Percentiles rank a stretch among this genome's conserved stretches.
Conservation (phyloP, 2,888 invertebrate species). For the Dromius quadrimaculatus region DNA sequence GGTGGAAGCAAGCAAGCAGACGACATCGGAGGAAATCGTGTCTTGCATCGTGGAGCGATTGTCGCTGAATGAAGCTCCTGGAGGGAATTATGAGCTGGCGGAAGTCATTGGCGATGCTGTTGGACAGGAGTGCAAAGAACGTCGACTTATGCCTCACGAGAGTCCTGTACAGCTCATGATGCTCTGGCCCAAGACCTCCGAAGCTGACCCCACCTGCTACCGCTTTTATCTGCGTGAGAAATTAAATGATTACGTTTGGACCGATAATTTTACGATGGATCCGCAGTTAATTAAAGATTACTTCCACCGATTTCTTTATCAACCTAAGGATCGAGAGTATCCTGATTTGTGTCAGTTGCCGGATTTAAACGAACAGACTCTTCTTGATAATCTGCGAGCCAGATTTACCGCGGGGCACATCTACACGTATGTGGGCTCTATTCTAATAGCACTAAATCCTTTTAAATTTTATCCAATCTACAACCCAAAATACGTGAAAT, state of each 20-base stretch:
- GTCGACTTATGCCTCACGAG: conserved; percentile 84
- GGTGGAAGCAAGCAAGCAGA: conserved; percentile 92
- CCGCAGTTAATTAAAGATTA: conserved; percentile 93
- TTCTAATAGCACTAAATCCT: conserved; percentile 93
- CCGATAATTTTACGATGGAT: conserved; percentile 89
- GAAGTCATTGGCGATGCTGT: conserved; percentile 89
- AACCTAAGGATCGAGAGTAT: conserved; percentile 93
- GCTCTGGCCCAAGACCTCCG: conserved; percentile 80
- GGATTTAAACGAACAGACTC: conserved; percentile 92
- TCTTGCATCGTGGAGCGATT: conserved; percentile 86
- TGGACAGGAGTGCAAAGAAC: conserved; percentile 92
- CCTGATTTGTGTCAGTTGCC: conserved; percentile 96
- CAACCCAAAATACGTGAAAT: conserved; percentile 96
- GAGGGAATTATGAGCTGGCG: conserved; percentile 82
- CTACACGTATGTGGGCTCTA: conserved; percentile 96
- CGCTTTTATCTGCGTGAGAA: conserved; percentile 91
- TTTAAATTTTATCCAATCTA: conserved; percentile 97
- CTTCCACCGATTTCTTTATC: conserved; percentile 90
- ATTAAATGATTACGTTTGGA: conserved; percentile 86
- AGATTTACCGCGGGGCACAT: conserved; percentile 93
- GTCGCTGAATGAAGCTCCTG: conserved; percentile 70
- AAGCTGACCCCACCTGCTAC: conserved; percentile 70
- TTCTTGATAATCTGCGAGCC: conserved; percentile 89
- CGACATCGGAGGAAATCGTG: conserved; percentile 92
- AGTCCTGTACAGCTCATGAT: conserved; percentile 87